Evolutionary conservation across 2,113 vertebrate genomes (phyloP).

Genomic region (Gambusia holbrooki): DNA sequence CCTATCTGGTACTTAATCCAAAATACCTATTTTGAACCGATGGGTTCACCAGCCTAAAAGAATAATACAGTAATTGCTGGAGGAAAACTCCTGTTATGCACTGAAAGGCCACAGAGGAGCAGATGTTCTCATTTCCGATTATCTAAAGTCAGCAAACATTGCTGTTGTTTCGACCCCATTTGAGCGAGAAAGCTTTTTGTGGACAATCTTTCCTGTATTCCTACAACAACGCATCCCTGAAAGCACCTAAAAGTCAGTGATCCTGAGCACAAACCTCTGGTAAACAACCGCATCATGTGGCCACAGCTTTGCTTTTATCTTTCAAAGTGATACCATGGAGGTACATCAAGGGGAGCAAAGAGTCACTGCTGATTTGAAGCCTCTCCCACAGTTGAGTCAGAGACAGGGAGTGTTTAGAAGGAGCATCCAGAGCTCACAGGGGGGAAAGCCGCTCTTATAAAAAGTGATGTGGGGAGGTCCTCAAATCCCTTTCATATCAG

Average conservation of each 20-base stretch:
- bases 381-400: slow-evolving; percentile 52
- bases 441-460: slow-evolving; percentile 56
- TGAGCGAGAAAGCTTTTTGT: not conserved
- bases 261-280: not conserved
- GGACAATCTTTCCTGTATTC: not conserved
- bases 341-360: slow-evolving; percentile 56
- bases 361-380: slow-evolving; percentile 57
- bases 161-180: not conserved
- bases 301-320: slow-evolving; percentile 47
- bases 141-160: not conserved
- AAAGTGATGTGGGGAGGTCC: slow-evolving; percentile 56
- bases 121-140: not conserved
- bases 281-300: slow-evolving; percentile 31
- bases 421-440: slow-evolving; percentile 46
- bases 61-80: not conserved
- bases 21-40: not conserved
- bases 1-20: no score
- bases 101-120: not conserved
- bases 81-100: not conserved
- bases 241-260: slow-evolving; percentile 1
- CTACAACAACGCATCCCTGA: slow-evolving; percentile 1
- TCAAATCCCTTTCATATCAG: slow-evolving; percentile 60
- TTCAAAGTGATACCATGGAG: slow-evolving; percentile 54
- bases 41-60: not conserved
- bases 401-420: slow-evolving; percentile 52